These are phyloP conservation scores for Hipposideros armiger DNA, from an alignment of 2,113 vertebrate species.

Conservation along the genomic window DNA sequence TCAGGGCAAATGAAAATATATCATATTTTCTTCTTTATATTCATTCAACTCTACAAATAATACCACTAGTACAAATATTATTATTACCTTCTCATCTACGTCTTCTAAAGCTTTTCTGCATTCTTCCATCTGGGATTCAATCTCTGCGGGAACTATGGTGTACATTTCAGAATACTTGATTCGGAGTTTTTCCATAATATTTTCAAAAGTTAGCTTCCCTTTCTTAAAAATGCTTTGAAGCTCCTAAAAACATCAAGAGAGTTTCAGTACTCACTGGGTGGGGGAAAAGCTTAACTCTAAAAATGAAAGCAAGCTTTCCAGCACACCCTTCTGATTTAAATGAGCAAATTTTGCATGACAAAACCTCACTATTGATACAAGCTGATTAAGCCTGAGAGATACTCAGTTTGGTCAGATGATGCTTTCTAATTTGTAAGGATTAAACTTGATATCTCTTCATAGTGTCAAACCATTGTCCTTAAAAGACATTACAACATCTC, in stretches of 20 bases:
- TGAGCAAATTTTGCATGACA: conserved; percentile 61
- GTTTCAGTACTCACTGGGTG: conserved; percentile 60
- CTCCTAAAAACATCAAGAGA: conserved; percentile 88
- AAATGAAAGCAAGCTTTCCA: conserved; percentile 14
- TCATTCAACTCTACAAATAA: conserved; percentile 21
- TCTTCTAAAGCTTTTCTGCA: conserved; percentile 89
- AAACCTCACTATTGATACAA: conserved; percentile 75
- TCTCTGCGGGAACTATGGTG: conserved; percentile 89
- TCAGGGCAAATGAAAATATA: not conserved
- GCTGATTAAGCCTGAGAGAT: conserved; percentile 78
- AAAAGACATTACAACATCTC: conserved; percentile 73
- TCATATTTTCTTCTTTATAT: not conserved
- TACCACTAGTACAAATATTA: not conserved
- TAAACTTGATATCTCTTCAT: conserved; percentile 80
- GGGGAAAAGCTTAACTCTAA: conserved; percentile 52
- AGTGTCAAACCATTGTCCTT: conserved; percentile 75
- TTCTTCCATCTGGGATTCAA: conserved; percentile 89
- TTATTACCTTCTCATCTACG: conserved; percentile 92
- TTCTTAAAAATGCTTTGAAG: conserved; percentile 88
- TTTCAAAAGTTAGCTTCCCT: conserved; percentile 90
- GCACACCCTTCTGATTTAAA: conserved; percentile 47
- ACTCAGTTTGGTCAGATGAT: conserved; percentile 74
- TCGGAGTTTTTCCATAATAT: conserved; percentile 90
- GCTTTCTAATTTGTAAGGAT: conserved; percentile 82
- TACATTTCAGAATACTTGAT: conserved; percentile 92